Percentiles rank a stretch among this genome's conserved stretches.
phyloP scores from a whole-genome alignment of 2,113 vertebrate species.

The Scytalopus superciliaris region DNA sequence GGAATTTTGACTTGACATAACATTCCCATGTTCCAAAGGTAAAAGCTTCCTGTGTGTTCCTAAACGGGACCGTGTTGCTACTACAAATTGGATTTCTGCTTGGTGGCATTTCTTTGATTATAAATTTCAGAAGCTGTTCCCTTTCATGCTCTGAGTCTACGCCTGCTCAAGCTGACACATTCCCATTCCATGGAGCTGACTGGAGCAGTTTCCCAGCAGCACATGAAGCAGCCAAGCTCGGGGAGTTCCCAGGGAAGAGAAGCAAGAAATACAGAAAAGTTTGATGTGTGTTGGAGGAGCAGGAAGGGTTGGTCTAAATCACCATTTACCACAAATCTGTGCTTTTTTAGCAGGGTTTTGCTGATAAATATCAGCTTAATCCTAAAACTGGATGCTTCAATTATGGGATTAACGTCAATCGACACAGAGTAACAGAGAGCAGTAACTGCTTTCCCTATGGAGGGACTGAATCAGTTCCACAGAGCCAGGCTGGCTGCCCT shows the following conservation, averaged over 20 bases:
- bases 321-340: slow-evolving; percentile 10
- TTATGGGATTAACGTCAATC: slow-evolving; percentile 59
- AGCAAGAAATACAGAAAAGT: neutral
- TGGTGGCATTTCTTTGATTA: slow-evolving; percentile 11
- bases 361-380: slow-evolving; percentile 53
- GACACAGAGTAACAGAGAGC: neutral
- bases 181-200: neutral
- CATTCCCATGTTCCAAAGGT: neutral
- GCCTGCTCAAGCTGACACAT: neutral
- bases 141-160: neutral
- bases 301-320: slow-evolving; percentile 11
- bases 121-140: slow-evolving; percentile 7
- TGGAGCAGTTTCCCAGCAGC: neutral
- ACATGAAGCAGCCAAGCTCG: fast-evolving
- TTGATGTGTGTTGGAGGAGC: neutral
- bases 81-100: neutral
- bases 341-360: slow-evolving; percentile 27
- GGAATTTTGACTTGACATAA: neutral
- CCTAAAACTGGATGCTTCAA: slow-evolving; percentile 35
- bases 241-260: neutral
- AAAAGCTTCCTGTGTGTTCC: neutral
- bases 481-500: neutral
- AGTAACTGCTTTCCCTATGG: neutral
- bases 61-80: neutral
- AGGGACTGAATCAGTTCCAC: neutral